Conservation (phyloP, 2,888 invertebrate genomes). For the Hypercompe scribonia region DNA sequence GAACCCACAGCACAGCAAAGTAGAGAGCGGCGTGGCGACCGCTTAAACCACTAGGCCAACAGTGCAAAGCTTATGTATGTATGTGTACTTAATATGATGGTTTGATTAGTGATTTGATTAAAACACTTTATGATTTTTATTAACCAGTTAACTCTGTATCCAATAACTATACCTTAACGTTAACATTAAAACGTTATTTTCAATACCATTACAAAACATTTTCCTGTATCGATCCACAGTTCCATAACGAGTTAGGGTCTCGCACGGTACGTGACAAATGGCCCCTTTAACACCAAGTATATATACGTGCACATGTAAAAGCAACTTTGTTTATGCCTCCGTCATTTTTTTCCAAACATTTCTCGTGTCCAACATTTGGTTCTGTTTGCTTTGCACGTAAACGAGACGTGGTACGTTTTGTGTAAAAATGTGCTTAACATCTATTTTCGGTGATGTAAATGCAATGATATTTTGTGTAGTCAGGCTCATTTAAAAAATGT, state of each 20-base stretch:
- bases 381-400: conserved; percentile 14
- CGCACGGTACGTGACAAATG: conserved; percentile 49
- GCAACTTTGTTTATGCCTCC: conserved; percentile 4
- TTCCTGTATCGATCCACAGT: conserved; percentile 46
- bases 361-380: conserved; percentile 9
- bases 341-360: conserved; percentile 16
- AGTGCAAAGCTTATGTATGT: too few relatives aligned
- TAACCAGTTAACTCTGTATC: not conserved
- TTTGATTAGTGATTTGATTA: too few relatives aligned
- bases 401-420: conserved; percentile 11
- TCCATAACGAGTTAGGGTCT: conserved; percentile 40
- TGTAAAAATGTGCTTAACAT: conserved; percentile 11
- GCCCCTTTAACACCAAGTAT: conserved; percentile 46
- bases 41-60: too few relatives aligned
- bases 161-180: not conserved
- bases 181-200: not conserved
- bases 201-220: conserved; percentile 33
- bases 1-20: too few relatives aligned
- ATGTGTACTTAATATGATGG: too few relatives aligned
- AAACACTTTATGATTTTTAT: too few relatives aligned
- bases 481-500: not conserved
- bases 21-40: too few relatives aligned
- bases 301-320: conserved; percentile 17
- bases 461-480: not conserved
- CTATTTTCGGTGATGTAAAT: not conserved